Percentiles rank a stretch among this genome's conserved stretches.
Conservation (phyloP, 2,113 vertebrate genomes). For the Prionailurus bengalensis region DNA sequence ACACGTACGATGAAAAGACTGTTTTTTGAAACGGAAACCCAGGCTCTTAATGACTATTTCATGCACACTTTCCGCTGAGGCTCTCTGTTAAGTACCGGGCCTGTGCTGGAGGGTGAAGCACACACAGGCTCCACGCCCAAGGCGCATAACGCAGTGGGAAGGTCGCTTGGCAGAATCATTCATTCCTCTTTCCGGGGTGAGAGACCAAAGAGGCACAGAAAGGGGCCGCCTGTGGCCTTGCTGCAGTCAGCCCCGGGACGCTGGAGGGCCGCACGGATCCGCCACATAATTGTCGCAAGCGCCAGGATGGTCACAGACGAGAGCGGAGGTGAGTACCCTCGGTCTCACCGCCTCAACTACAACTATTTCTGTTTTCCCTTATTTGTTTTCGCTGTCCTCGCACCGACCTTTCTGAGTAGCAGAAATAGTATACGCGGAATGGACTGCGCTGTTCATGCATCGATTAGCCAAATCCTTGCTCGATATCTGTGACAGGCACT, state of each 20-base stretch:
- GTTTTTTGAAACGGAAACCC: neutral
- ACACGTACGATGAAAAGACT: neutral
- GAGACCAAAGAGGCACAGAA: too few relatives aligned
- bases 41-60: neutral
- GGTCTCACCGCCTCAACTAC: neutral
- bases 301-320: neutral
- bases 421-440: neutral
- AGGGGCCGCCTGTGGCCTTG: neutral
- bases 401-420: neutral
- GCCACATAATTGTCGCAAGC: neutral
- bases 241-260: too few relatives aligned
- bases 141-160: neutral
- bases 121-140: neutral
- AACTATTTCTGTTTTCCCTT: neutral
- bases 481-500: neutral
- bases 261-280: fast-evolving
- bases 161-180: too few relatives aligned
- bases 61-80: neutral
- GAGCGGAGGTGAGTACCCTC: neutral
- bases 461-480: neutral
- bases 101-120: neutral
- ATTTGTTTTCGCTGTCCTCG: neutral
- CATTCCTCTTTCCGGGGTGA: neutral
- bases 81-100: too few relatives aligned
- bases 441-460: too few relatives aligned